These are phyloP conservation scores for Aegypius monachus DNA, from an alignment of 2,113 vertebrate genomes.

Conservation along the genomic window DNA sequence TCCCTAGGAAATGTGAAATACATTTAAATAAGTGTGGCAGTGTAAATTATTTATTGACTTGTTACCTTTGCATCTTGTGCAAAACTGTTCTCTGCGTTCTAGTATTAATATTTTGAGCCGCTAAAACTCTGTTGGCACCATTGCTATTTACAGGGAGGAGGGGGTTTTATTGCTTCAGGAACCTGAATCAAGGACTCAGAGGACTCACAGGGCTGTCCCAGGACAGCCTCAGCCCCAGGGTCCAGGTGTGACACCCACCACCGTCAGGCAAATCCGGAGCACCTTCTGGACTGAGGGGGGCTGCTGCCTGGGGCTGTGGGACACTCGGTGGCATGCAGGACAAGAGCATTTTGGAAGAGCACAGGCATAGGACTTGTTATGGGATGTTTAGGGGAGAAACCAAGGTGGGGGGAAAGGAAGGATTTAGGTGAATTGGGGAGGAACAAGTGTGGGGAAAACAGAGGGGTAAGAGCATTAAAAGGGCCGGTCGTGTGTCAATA, in stretches of 20 bases:
- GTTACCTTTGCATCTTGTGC: background rate
- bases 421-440: background rate
- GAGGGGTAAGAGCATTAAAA: background rate
- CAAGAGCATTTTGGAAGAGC: background rate
- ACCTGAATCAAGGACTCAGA: no score
- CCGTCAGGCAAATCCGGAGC: background rate
- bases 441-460: background rate
- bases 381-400: background rate
- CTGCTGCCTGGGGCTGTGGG: background rate
- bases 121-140: background rate
- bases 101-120: background rate
- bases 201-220: background rate
- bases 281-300: background rate
- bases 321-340: background rate
- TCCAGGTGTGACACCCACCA: background rate
- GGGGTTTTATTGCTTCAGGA: background rate
- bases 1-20: background rate
- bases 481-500: accelerated
- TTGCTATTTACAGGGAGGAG: background rate
- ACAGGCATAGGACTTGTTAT: background rate
- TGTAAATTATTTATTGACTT: background rate
- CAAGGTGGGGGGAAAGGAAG: background rate
- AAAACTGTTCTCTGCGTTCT: background rate
- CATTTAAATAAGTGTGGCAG: background rate
- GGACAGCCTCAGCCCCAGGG: background rate